Conservation (phyloP, 1,140 invertebrate species). For the Achatina immaculata region DNA sequence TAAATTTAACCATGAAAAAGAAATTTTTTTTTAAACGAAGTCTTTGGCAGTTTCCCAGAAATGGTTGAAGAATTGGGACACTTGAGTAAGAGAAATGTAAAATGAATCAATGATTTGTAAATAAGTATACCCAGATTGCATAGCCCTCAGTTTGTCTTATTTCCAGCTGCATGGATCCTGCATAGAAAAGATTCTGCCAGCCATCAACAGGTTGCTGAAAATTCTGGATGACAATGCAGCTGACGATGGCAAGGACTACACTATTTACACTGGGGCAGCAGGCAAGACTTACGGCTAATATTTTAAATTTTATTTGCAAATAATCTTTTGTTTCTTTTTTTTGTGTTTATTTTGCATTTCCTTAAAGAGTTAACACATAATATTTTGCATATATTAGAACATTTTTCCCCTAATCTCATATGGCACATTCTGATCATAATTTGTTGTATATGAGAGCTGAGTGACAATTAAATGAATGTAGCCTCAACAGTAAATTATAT, state of each 20-base stretch:
- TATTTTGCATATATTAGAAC: neutral
- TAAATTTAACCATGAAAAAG: neutral
- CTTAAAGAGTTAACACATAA: neutral
- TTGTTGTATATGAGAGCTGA: neutral
- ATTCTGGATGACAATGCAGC: neutral
- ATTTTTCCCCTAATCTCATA: neutral
- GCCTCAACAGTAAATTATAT: too few relatives aligned
- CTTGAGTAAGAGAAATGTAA: neutral
- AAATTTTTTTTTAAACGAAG: neutral
- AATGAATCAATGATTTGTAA: neutral
- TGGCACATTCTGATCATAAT: neutral
- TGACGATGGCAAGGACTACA: conserved; percentile 27
- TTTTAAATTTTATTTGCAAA: too few relatives aligned
- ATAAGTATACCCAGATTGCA: neutral
- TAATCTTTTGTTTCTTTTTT: neutral
- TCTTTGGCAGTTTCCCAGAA: neutral
- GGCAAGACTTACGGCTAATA: conserved; percentile 1
- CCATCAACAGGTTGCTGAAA: conserved; percentile 8
- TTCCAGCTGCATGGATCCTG: neutral
- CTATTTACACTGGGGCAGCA: conserved; percentile 25
- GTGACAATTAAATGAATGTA: too few relatives aligned
- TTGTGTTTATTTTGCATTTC: neutral
- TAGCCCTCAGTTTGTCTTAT: neutral
- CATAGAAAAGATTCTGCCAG: neutral
- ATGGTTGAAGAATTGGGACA: neutral